A percentile compares a stretch with the other conserved stretches of the same genome.
Evolutionary conservation across 2,113 vertebrate genomes (phyloP).

Genomic region (Ceratotherium simum): DNA sequence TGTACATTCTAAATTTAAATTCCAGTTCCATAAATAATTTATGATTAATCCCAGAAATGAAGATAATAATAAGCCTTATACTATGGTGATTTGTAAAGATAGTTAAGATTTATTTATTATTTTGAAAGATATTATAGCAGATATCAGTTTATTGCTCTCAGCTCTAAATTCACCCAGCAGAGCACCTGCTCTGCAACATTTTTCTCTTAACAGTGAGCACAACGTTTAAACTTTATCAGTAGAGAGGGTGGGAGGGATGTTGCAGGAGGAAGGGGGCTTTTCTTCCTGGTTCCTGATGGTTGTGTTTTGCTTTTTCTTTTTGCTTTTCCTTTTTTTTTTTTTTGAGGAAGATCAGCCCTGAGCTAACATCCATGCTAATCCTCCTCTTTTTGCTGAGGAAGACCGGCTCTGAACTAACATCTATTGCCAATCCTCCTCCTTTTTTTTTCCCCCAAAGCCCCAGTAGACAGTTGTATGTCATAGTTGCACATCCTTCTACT

Average conservation of each 20-base stretch:
- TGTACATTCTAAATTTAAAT: slow-evolving; percentile 34
- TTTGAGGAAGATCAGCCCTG: too few relatives aligned
- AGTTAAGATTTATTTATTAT: neutral
- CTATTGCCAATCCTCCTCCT: too few relatives aligned
- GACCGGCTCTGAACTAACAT: too few relatives aligned
- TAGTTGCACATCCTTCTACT: too few relatives aligned
- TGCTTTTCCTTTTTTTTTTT: too few relatives aligned
- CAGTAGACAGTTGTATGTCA: too few relatives aligned
- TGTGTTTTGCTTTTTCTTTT: neutral
- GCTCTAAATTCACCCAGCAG: neutral
- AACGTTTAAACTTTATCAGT: neutral
- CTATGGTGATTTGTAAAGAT: neutral
- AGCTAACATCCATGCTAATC: too few relatives aligned
- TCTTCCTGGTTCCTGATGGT: neutral
- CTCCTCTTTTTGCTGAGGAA: too few relatives aligned
- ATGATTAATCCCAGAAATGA: slow-evolving; percentile 14
- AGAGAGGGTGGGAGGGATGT: neutral
- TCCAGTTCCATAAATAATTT: neutral
- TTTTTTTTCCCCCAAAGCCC: too few relatives aligned
- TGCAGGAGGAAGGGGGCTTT: neutral
- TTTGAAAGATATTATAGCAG: neutral
- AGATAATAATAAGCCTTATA: neutral
- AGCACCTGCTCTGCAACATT: neutral
- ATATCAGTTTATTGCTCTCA: neutral
- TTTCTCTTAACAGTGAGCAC: neutral